Conservation (phyloP, 2,797 vertebrate species). For the Nannoperca obscura region DNA sequence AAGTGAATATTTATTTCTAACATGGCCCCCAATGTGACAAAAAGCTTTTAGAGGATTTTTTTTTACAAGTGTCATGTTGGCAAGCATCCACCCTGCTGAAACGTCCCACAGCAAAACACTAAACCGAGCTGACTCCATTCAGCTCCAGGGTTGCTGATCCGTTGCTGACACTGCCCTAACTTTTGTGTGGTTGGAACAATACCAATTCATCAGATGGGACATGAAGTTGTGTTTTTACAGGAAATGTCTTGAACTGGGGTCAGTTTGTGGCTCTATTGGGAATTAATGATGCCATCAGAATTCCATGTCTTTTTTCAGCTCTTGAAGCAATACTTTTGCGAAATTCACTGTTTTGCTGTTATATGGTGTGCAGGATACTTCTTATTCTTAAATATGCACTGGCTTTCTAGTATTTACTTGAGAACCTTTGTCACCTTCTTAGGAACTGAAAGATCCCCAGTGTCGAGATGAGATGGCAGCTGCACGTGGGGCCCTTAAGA, state of each 20-base stretch:
- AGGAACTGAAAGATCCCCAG: conserved; percentile 99
- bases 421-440: conserved; percentile 5
- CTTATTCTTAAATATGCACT: background rate
- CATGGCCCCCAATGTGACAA: conserved; percentile 20
- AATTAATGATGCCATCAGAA: background rate
- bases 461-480: conserved; percentile 99
- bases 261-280: background rate
- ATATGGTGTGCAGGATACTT: background rate
- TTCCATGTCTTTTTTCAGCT: background rate
- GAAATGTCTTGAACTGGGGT: conserved; percentile 6
- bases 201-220: conserved; percentile 39
- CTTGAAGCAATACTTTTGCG: background rate
- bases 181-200: conserved; percentile 49
- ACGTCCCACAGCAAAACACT: conserved; percentile 50
- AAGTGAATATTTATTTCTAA: conserved; percentile 27
- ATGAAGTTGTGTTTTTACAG: conserved; percentile 19
- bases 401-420: background rate
- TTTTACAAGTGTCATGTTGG: conserved; percentile 44
- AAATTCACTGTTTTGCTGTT: background rate
- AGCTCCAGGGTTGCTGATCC: conserved; percentile 48
- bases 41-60: conserved; percentile 39
- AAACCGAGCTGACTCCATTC: conserved; percentile 32
- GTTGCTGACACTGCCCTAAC: conserved; percentile 55
- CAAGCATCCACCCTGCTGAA: conserved; percentile 32
- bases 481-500: conserved; percentile 96